Base-by-base conservation (phyloP, 1,140 invertebrate genomes). In the Glomeris maerens region DNA sequence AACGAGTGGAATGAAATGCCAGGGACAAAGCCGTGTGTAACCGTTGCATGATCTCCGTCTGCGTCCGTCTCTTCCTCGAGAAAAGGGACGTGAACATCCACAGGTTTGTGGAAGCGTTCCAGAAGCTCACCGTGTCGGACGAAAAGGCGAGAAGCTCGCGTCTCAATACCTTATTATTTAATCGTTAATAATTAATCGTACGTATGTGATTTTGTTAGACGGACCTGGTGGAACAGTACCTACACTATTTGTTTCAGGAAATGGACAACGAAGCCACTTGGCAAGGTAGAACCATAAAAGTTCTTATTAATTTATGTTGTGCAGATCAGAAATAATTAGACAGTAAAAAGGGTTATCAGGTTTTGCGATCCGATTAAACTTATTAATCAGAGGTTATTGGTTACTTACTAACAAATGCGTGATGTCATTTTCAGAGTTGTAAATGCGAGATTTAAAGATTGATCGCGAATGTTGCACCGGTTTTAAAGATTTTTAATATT, bases 51-150 rank as follows among this genome's bases (percentile, higher is more conserved):
- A 76, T 86, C 13, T 78, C 79, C 25, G 74, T 86, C 1, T 84
- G 85, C 62, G 83, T 91, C 1, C 68, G 79, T 27, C 70, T 85
- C 46, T 90, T 87, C 68, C 62, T 93, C 36, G 80, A 88, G 54
- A 74, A 75, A 56, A 73, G 78, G 48, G 82, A 90, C 61, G 55
- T 64, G 10, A 68, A 73, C 27, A 58, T 90, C 20, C 63, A 73
- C 25, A 62, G 71, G 27, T 92, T 94, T 60, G 79, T 79, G 21
- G 63, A 75, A 0, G 81, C 88, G 56, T 93, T 94, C 63, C 76
- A 79, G 55, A 71, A 75, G 25, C 66, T 83, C 0, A 81, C 75
- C 1, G 67, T 84, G 5, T 72, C 82, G 2, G 87, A 92, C 66
- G 87, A 91, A 64, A 90, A 90, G 65, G 81, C 54, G 55, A 29